phyloP scores from a whole-genome alignment of 64 coral and sea anemone species.

The Montipora sp. region DNA sequence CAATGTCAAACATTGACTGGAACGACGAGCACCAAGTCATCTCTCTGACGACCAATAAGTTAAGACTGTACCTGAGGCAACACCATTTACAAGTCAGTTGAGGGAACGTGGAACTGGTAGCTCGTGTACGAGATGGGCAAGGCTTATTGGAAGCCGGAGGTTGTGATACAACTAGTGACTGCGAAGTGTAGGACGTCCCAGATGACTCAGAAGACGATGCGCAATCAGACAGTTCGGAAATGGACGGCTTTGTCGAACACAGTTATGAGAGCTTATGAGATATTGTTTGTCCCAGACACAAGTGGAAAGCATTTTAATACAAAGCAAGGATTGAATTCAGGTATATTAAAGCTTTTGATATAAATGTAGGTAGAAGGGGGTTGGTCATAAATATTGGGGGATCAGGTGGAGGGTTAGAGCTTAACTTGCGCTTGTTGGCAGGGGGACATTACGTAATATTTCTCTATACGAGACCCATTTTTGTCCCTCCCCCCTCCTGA shows the following conservation, averaged over 20 bases:
- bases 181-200: not conserved
- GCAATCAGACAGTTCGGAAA: not conserved
- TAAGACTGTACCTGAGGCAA: not conserved
- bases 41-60: not conserved
- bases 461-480: too few species aligned
- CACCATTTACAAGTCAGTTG: not conserved
- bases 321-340: not conserved
- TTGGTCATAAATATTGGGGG: not conserved
- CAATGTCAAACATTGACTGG: not conserved
- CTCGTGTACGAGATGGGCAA: not conserved
- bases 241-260: not conserved
- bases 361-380: not conserved
- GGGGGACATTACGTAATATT: too few species aligned
- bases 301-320: not conserved
- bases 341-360: not conserved
- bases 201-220: not conserved
- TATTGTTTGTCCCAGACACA: not conserved
- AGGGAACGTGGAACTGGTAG: not conserved
- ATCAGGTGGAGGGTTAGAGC: too few species aligned
- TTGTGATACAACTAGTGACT: not conserved
- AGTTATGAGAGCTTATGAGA: not conserved
- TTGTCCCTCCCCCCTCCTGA: too few species aligned
- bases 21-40: not conserved
- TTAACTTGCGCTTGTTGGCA: too few species aligned
- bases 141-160: not conserved